Evolutionary conservation across 2,113 vertebrate genomes (phyloP), one percentile per base, ranked within the genome.

Genomic region (Carassius auratus): DNA sequence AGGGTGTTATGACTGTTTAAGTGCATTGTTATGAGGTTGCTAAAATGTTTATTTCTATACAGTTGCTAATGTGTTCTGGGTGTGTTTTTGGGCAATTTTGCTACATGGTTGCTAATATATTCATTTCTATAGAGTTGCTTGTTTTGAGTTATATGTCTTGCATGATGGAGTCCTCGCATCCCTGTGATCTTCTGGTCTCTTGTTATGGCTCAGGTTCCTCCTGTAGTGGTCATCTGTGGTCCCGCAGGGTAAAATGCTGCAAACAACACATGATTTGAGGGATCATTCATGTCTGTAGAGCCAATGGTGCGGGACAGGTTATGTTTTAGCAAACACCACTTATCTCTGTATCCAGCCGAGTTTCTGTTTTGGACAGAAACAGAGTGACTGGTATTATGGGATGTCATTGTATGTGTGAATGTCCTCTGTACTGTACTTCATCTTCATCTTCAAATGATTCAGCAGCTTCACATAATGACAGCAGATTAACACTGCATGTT

Each of bases 321-420:
- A 68, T 68, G 30, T 1, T 15, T 36, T 9, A 36, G 30, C 66
- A 1, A 68, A 9, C 30, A 9, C 6, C 64, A 42, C 33, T 73
- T 21, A 42, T 36, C 30, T 69, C 26, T 69, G 66, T 36, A 69
- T n/a, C 36, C 33, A 71, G 68, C 68, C 17, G 9, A 13, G 38
- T 73, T 17, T 42, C 9, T 13, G 19, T 45, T 19, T 21, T 21
- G 69, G 69, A 52, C 45, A 76, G 42, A 76, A 48, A 52, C 74
- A 50, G 45, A n/a, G n/a, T n/a, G n/a, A 52, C 74, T 48, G 36
- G 42, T 48, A 73, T 84, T 86, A 84, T 84, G 68, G 77, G 77
- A 80, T 80, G 77, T 64, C 59, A 48, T 61, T 74, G 84, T 14
- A n/a, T 81, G 21, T 77, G 77, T 61, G 77, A 15, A 45, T 80